Evolutionary conservation across 2,888 invertebrate species (phyloP), one percentile per base, ranked within the genome.

Genomic region (Spilarctia lutea): DNA sequence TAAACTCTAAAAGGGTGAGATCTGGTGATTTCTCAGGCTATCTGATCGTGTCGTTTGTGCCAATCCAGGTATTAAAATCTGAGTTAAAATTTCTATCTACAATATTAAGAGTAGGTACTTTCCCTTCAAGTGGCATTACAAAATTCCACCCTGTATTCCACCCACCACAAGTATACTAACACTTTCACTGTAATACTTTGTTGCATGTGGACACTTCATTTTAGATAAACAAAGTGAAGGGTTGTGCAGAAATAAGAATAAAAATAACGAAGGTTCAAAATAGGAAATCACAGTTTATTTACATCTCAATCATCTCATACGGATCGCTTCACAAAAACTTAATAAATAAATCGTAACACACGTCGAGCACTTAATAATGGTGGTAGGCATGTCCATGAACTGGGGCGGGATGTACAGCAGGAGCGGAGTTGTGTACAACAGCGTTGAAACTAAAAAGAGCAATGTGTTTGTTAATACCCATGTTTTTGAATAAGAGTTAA

Each of bases 391-490:
- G 81, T 60, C 77, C 78, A 30, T 91, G 89, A 35, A 90, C 88
- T 24, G 90, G 91, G 52, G 90, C 91, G 48, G 90, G 89, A 75
- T 94, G 94, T 4, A 92, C 86, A 0, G 91, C 87, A n/a, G 92
- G 93, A 52, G 89, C 94, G 4, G 93, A 90, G 89, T 94, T 94
- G 89, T 94, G 94, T 27, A 95, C 95, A n/a, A 94, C 92, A n/a
- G 96, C 96, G 90, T 96, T 95, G 91, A 95, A 96, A 79, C 95
- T 95, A 91, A 79, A 91, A 56, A n/a, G n/a, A n/a, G 3, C 11
- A 24, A 56, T 56, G 2, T 10, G 16, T 18, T 45, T 3, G 2
- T 52, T 48, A 48, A 52, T 24, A 52, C 24, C 8, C 18, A 18
- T 52, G 8, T 52, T 52, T 56, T 48, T 11, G 10, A 11, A 10